These are phyloP conservation scores for Meghimatium bilineatum DNA, from an alignment of 2,888 invertebrate species.

Conservation along the genomic window DNA sequence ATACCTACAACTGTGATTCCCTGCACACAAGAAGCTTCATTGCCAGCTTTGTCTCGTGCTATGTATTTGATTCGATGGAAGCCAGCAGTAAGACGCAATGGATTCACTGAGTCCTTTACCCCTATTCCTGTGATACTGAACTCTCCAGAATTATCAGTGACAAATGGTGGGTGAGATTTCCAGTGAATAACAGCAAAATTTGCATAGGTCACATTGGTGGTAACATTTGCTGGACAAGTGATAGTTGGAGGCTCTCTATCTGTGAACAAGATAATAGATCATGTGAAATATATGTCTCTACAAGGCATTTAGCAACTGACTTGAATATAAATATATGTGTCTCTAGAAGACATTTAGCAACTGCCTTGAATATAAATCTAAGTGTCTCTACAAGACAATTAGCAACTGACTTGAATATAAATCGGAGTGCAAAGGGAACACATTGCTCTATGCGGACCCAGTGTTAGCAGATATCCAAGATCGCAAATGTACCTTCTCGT, in stretches of 20 bases:
- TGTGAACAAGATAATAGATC: slow-evolving; percentile 25
- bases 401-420: neutral
- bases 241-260: slow-evolving; percentile 56
- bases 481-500: too few species aligned
- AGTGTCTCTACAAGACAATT: neutral
- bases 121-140: slow-evolving; percentile 39
- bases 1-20: slow-evolving; percentile 55
- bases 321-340: neutral
- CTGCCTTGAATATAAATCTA: too few species aligned
- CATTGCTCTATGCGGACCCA: too few species aligned
- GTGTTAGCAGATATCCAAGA: neutral
- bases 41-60: slow-evolving; percentile 57
- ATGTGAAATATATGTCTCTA: neutral
- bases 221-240: slow-evolving; percentile 55
- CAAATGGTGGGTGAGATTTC: slow-evolving; percentile 49
- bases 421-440: too few species aligned
- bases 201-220: slow-evolving; percentile 48
- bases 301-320: neutral
- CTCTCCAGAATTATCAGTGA: slow-evolving; percentile 57
- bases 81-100: slow-evolving; percentile 53
- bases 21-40: slow-evolving; percentile 54
- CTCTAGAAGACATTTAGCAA: too few species aligned
- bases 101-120: slow-evolving; percentile 46
- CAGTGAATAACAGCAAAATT: slow-evolving; percentile 56
- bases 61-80: slow-evolving; percentile 56